These are phyloP conservation scores for Nyctalus aviator DNA, from an alignment of 2,797 vertebrate species.

Conservation along the genomic window DNA sequence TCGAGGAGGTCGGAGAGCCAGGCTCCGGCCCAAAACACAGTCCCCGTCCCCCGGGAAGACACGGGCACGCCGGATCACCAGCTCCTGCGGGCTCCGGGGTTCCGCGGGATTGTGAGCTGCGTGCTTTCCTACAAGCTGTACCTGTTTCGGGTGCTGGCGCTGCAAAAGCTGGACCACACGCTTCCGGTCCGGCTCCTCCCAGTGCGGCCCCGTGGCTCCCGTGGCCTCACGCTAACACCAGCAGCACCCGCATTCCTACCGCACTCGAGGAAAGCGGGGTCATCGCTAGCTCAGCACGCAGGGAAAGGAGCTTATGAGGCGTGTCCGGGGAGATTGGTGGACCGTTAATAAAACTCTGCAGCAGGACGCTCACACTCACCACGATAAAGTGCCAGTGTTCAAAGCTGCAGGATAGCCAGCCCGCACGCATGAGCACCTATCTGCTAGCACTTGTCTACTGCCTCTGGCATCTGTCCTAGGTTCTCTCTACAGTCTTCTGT, in stretches of 20 bases:
- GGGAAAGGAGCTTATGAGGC: background rate
- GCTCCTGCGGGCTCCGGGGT: background rate
- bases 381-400: background rate
- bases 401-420: background rate
- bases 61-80: background rate
- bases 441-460: background rate
- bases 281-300: background rate
- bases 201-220: too few relatives aligned
- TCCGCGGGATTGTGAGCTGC: background rate
- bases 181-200: background rate
- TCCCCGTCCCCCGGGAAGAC: background rate
- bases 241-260: background rate
- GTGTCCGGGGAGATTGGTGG: background rate
- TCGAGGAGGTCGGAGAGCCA: background rate
- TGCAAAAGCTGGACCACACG: background rate
- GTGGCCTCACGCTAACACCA: background rate
- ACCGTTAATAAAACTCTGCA: background rate
- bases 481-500: background rate
- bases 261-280: background rate
- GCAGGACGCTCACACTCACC: background rate
- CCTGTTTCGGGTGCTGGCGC: background rate
- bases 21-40: background rate
- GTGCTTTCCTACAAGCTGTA: background rate
- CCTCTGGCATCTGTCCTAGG: background rate
- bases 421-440: background rate